Evolutionary conservation across 2,797 vertebrate genomes (phyloP).

Genomic region (Rhincodon typus): DNA sequence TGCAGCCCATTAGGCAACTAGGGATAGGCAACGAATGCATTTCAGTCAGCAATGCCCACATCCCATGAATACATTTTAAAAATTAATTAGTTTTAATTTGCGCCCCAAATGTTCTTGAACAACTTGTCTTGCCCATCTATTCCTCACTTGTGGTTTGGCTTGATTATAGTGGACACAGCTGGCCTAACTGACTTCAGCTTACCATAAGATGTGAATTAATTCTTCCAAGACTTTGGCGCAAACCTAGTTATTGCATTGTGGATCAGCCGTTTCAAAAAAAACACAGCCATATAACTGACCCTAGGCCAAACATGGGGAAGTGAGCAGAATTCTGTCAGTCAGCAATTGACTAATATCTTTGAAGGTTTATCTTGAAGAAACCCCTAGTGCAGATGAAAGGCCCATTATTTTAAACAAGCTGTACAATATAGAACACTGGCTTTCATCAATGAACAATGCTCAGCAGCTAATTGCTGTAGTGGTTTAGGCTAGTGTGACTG

Average conservation of each 20-base stretch:
- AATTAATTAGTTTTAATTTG: not conserved
- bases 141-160: not conserved
- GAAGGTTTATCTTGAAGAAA: not conserved
- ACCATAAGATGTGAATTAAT: not conserved
- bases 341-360: not conserved
- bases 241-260: not conserved
- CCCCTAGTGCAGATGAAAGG: not conserved
- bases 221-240: not conserved
- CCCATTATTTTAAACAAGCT: not conserved
- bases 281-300: not conserved
- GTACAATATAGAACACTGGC: not conserved
- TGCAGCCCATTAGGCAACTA: no score
- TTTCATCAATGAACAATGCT: not conserved
- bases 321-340: not conserved
- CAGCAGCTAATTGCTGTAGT: not conserved
- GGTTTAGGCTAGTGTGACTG: not conserved
- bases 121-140: not conserved
- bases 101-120: not conserved
- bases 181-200: not conserved
- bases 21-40: no score
- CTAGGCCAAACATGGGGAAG: not conserved
- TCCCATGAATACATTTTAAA: no score
- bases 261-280: not conserved
- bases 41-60: no score
- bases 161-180: not conserved